These are phyloP conservation scores for Mastigias papua DNA, from an alignment of 30 jellyfish, hydroid and myxozoan species.

Conservation along the genomic window DNA sequence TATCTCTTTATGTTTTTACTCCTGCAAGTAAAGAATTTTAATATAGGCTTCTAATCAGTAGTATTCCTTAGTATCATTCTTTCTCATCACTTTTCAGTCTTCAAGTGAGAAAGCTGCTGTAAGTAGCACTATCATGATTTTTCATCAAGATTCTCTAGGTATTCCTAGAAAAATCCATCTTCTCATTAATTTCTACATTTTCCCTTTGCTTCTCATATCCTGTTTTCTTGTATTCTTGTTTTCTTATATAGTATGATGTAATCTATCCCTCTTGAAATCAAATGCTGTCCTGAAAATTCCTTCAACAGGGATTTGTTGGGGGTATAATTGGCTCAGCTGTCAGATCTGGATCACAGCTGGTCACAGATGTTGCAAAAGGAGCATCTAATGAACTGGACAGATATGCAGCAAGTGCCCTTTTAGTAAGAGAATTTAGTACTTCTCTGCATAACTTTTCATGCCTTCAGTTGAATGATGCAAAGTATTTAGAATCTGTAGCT, in stretches of 20 bases:
- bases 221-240: too few relatives aligned
- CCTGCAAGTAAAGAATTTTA: too few relatives aligned
- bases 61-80: background rate
- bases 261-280: too few relatives aligned
- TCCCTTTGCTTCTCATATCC: too few relatives aligned
- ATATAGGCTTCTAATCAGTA: too few relatives aligned
- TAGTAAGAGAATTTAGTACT: conserved; percentile 43
- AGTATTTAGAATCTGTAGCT: too few relatives aligned
- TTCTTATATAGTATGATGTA: too few relatives aligned
- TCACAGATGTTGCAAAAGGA: conserved; percentile 75
- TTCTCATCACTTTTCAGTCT: conserved; percentile 14
- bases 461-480: background rate
- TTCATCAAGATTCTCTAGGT: too few relatives aligned
- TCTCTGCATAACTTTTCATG: background rate
- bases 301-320: conserved; percentile 71
- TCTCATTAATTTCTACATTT: too few relatives aligned
- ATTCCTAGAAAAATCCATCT: too few relatives aligned
- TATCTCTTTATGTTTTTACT: too few relatives aligned
- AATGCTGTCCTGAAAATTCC: too few relatives aligned
- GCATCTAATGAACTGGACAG: conserved; percentile 71
- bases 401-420: conserved; percentile 77
- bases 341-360: conserved; percentile 75
- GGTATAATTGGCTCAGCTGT: conserved; percentile 83
- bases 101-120: conserved; percentile 60
- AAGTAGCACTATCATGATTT: background rate